phyloP scores from a whole-genome alignment of 2,113 vertebrate genomes.

The Synodontis membranacea region DNA sequence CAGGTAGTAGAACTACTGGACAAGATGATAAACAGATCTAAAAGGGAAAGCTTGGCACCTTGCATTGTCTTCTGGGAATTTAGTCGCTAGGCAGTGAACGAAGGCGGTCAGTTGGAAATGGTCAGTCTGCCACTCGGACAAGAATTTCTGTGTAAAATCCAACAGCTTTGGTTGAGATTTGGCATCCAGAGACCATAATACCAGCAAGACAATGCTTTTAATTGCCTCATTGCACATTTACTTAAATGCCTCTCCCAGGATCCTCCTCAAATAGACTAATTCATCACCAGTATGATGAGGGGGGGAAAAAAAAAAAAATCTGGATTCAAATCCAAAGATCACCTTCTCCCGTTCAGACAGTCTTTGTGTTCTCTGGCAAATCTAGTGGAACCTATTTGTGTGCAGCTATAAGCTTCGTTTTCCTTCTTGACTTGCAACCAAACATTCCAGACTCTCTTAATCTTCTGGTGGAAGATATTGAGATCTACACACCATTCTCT shows the following conservation, averaged over 20 bases:
- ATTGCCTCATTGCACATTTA: background rate
- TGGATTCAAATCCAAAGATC: background rate
- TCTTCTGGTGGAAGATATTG: background rate
- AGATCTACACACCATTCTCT: background rate
- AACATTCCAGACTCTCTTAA: background rate
- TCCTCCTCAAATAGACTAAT: background rate
- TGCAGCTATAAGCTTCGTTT: background rate
- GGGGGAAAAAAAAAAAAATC: background rate
- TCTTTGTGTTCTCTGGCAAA: conserved; percentile 2
- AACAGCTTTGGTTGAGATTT: background rate
- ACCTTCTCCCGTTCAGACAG: background rate
- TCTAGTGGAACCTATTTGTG: background rate
- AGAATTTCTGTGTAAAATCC: background rate
- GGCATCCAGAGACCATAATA: background rate
- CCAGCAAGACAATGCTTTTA: background rate
- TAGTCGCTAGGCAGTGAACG: background rate
- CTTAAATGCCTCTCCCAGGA: background rate
- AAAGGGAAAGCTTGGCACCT: background rate
- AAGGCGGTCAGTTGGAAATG: background rate
- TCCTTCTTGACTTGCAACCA: background rate
- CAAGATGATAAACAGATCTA: background rate
- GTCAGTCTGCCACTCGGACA: background rate
- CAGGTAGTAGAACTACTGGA: background rate
- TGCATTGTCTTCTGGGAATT: background rate
- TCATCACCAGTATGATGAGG: background rate